A percentile compares a stretch with the other conserved stretches of the same genome.
Evolutionary conservation across 2,797 vertebrate genomes (phyloP).

Genomic region (Halcyon badia): DNA sequence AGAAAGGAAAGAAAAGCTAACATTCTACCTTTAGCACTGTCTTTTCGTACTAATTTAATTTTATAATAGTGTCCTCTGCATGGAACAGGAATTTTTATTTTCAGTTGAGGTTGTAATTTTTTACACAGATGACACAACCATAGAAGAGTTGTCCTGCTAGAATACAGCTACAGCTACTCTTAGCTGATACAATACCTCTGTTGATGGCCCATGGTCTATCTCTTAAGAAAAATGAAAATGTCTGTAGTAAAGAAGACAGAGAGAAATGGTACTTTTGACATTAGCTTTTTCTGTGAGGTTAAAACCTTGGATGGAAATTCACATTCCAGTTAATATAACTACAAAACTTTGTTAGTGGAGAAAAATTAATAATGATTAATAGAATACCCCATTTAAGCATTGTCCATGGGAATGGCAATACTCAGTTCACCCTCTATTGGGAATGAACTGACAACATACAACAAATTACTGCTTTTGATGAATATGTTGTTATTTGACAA

Average conservation of each 20-base stretch:
- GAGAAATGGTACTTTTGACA: neutral
- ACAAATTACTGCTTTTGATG: neutral
- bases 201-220: neutral
- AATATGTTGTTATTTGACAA: neutral
- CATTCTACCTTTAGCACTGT: neutral
- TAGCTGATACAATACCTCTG: neutral
- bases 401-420: neutral
- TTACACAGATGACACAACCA: neutral
- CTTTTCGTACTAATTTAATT: neutral
- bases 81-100: conserved; percentile 1
- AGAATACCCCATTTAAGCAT: neutral
- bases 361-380: neutral
- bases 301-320: neutral
- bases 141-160: neutral
- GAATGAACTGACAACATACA: neutral
- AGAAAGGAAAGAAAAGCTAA: neutral
- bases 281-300: neutral
- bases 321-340: neutral
- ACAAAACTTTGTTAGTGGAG: neutral
- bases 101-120: neutral
- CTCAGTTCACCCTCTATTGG: neutral
- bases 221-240: neutral
- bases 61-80: neutral
- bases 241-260: neutral
- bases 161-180: neutral